Evolutionary conservation across 2,797 vertebrate genomes (phyloP).

Genomic region (Gorsachius magnificus): DNA sequence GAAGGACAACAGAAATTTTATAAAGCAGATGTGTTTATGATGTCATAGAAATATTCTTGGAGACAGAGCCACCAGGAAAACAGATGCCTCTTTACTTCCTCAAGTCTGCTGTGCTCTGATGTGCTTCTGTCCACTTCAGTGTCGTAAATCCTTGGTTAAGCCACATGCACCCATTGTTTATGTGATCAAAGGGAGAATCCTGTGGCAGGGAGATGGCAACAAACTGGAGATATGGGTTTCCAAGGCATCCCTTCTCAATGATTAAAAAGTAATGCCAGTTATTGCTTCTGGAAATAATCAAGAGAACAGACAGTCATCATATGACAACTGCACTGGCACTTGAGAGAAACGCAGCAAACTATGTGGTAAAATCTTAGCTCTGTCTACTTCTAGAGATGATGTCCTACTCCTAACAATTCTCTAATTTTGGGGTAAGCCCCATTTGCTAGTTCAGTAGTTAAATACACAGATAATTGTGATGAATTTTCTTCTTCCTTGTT

Average conservation of each 20-base stretch:
- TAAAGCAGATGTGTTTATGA: neutral
- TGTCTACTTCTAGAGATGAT: neutral
- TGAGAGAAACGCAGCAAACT: neutral
- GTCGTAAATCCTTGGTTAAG: neutral
- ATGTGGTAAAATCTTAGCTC: neutral
- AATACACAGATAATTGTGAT: neutral
- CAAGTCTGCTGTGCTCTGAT: fast-evolving
- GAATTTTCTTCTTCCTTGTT: neutral
- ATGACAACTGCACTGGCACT: neutral
- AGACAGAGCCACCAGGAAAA: neutral
- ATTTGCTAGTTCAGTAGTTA: neutral
- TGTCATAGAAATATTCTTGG: neutral
- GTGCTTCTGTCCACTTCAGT: neutral
- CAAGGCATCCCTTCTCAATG: neutral
- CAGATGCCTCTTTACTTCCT: neutral
- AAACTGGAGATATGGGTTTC: neutral
- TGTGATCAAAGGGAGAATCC: neutral
- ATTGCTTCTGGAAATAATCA: neutral
- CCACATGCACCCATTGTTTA: neutral
- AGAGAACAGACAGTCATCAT: neutral
- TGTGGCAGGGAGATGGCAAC: neutral
- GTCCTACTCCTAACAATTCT: neutral
- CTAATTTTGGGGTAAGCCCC: neutral
- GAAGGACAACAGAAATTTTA: neutral
- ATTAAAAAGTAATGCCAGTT: neutral